Conservation (phyloP, 2,888 invertebrate genomes). For the Globia sparganii region DNA sequence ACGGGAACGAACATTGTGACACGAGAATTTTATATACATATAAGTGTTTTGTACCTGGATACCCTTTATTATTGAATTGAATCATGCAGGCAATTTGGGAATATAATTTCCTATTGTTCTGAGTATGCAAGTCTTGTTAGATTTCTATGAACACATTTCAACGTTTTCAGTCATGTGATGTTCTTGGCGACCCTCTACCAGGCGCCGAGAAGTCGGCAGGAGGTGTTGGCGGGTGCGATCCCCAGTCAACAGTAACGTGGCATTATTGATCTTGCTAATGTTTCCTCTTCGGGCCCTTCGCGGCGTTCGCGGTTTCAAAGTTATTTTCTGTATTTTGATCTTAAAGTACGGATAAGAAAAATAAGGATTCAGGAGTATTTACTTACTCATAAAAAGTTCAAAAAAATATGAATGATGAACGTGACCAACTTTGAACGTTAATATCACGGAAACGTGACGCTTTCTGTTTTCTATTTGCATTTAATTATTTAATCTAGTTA, state of each 20-base stretch:
- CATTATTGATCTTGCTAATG: conserved; percentile 38
- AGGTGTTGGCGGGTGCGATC: conserved; percentile 4
- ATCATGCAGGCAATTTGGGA: background rate
- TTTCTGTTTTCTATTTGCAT: too few relatives aligned
- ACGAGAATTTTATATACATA: too few relatives aligned
- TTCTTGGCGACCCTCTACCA: conserved; percentile 12
- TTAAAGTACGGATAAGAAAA: background rate
- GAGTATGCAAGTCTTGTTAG: too few relatives aligned
- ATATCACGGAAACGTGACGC: too few relatives aligned
- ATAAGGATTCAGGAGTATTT: background rate
- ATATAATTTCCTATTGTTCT: background rate
- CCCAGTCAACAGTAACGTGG: conserved; percentile 21
- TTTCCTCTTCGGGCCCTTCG: conserved; percentile 8
- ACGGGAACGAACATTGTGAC: too few relatives aligned
- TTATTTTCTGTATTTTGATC: conserved; percentile 11
- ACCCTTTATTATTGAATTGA: background rate
- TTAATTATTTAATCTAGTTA: too few relatives aligned
- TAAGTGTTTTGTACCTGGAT: background rate
- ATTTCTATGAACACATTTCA: background rate
- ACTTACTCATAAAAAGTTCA: background rate
- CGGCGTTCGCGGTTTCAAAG: background rate
- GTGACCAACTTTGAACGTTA: too few relatives aligned
- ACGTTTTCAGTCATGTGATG: background rate
- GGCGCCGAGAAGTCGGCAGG: conserved; percentile 34
- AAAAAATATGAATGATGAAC: too few relatives aligned